Evolutionary conservation across 2,888 invertebrate species (phyloP), one percentile per base, ranked within the genome.

Genomic region (Nomada hirtipes): DNA sequence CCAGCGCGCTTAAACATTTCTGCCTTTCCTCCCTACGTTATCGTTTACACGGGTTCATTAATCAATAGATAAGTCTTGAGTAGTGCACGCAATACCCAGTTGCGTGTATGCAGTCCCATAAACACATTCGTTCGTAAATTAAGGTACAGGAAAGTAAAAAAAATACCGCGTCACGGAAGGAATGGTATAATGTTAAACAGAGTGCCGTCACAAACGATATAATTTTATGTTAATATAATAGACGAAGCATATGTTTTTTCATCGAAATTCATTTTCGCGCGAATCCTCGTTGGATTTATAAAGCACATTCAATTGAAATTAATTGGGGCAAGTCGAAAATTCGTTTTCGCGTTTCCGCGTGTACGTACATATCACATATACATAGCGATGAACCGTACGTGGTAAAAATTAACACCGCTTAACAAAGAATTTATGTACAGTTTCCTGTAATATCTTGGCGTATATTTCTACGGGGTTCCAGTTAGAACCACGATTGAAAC

Each of bases 401-500:
- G 15, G 61, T n/a, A 20, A 59, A 55, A 73, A 59, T 59, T 50
- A 44, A 10, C n/a, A n/a, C 10, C 23, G 11, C 61, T 82, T 73
- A 78, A 79, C 76, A 70, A 36, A 75, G 57, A 55, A 59, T 75
- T 63, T 72, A n/a, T 11, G 26, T 88, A 61, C 84, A 89, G 88
- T 81, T 87, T 70, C 82, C 89, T 88, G 82, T 82, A 78, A 67
- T 89, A 89, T 84, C 88, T 29, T 60, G 60, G 74, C 44, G 59
- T 36, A 57, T n/a, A 61, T 71, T 79, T 9, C 76, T 60, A 57
- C 75, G 67, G 69, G 76, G 80, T 82, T 86, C 81, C 78, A 63
- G 42, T 26, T 44, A 42, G 57, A 60, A 81, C 82, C 85, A 57
- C 86, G 64, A 64, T 79, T 70, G 23, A 47, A 47, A 57, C 73